A percentile compares a stretch with the other conserved stretches of the same genome.
phyloP scores from a whole-genome alignment of 2,113 vertebrate genomes.

The Piaya cayana region DNA sequence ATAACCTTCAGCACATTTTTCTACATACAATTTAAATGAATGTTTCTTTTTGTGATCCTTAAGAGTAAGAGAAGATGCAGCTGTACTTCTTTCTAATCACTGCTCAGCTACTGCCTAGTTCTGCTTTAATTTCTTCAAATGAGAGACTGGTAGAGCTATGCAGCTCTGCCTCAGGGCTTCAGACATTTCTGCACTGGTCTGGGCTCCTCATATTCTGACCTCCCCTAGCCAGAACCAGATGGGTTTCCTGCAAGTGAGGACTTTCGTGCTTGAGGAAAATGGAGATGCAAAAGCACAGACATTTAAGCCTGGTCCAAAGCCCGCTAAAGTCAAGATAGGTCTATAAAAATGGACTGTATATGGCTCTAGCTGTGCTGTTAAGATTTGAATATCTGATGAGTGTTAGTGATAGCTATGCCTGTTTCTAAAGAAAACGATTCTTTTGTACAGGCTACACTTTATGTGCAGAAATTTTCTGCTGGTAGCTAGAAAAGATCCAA shows the following conservation, averaged over 20 bases:
- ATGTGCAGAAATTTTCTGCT: background rate
- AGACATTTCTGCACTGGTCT: background rate
- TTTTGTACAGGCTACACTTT: background rate
- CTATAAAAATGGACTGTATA: background rate
- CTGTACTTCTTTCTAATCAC: background rate
- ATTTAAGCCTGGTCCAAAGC: background rate
- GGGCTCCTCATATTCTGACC: background rate
- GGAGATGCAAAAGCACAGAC: background rate
- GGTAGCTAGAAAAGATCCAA: background rate
- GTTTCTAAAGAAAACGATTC: background rate
- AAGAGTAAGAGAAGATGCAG: background rate
- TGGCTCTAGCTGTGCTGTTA: background rate
- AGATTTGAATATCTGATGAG: accelerated
- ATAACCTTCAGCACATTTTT: background rate
- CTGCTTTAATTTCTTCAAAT: background rate
- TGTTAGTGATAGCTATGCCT: background rate
- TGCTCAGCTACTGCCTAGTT: background rate
- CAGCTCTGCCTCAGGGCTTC: background rate
- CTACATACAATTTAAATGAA: background rate
- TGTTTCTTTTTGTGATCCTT: background rate
- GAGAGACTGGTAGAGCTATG: background rate
- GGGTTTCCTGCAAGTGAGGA: background rate
- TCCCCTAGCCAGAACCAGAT: background rate
- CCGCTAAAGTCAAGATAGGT: background rate
- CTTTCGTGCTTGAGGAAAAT: background rate